Percentiles rank a stretch among this genome's conserved stretches.
phyloP scores from a whole-genome alignment of 2,888 invertebrate genomes.

The Acanthoscelides obtectus region DNA sequence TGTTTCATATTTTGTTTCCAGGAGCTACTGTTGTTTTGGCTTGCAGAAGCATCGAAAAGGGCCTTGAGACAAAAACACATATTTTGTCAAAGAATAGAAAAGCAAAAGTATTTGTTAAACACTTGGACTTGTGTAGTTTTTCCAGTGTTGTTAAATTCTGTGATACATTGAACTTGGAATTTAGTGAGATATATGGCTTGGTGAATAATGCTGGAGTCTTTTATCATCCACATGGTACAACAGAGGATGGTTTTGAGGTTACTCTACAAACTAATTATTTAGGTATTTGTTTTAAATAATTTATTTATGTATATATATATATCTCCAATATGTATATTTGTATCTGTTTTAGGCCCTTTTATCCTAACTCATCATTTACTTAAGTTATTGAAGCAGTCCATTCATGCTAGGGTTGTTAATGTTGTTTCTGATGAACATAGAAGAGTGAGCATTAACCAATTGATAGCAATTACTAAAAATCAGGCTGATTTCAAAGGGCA shows the following conservation, averaged over 20 bases:
- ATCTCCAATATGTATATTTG: background rate
- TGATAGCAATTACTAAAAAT: slow-evolving; percentile 32
- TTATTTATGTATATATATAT: slow-evolving; percentile 1
- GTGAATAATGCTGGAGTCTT: slow-evolving; percentile 56
- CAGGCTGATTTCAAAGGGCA: slow-evolving; percentile 40
- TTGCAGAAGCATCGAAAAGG: slow-evolving; percentile 50
- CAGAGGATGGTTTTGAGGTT: slow-evolving; percentile 51
- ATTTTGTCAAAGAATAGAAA: slow-evolving; percentile 38
- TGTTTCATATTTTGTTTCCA: slow-evolving; percentile 22
- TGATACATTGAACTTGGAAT: slow-evolving; percentile 37
- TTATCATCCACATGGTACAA: slow-evolving; percentile 48
- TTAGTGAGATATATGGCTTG: slow-evolving; percentile 44
- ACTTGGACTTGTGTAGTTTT: slow-evolving; percentile 43
- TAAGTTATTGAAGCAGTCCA: slow-evolving; percentile 42
- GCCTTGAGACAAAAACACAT: slow-evolving; percentile 44
- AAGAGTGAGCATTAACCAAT: slow-evolving; percentile 39
- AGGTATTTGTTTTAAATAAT: slow-evolving; percentile 39
- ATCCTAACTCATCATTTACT: slow-evolving; percentile 49
- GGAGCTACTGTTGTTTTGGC: slow-evolving; percentile 54
- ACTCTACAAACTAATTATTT: slow-evolving; percentile 56
- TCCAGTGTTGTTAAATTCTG: slow-evolving; percentile 42
- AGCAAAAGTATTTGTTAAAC: slow-evolving; percentile 36
- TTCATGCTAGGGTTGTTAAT: slow-evolving; percentile 48
- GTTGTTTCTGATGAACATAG: slow-evolving; percentile 47
- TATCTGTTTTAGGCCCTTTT: slow-evolving; percentile 40